Percentiles rank a stretch among this genome's conserved stretches.
phyloP scores from a whole-genome alignment of 2,797 vertebrate species.

The Pristis pectinata region DNA sequence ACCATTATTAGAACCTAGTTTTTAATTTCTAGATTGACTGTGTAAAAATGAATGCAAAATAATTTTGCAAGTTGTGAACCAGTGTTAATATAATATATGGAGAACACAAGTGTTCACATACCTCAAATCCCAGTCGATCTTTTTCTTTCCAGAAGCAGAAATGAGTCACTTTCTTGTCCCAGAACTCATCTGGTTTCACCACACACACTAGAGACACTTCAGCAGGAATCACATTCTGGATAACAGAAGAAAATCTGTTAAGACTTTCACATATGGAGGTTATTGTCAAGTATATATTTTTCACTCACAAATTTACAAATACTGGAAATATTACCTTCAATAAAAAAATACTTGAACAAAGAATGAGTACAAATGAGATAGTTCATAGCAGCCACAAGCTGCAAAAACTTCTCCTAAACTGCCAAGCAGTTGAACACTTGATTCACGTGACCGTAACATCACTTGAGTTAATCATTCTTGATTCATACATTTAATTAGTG shows the following conservation, averaged over 20 bases:
- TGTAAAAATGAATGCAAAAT: background rate
- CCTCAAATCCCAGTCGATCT: constrained; percentile 95
- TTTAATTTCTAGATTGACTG: background rate
- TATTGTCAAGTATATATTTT: background rate
- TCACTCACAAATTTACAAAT: background rate
- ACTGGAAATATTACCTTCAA: background rate
- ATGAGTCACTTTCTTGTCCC: constrained; percentile 99
- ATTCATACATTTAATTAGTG: background rate
- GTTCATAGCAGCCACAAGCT: background rate
- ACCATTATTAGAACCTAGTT: background rate
- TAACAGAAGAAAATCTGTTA: constrained; percentile 3
- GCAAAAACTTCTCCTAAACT: background rate
- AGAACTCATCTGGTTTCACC: constrained; percentile 98
- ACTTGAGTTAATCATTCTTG: background rate
- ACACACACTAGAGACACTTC: constrained; percentile 97
- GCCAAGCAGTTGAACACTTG: background rate
- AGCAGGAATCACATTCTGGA: constrained; percentile 92
- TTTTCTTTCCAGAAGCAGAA: constrained; percentile 99
- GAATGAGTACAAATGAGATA: background rate
- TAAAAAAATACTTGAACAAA: background rate
- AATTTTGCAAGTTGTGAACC: background rate
- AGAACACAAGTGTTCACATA: constrained; percentile 50
- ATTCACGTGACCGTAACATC: background rate
- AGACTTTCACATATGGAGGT: background rate
- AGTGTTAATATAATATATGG: background rate